phyloP scores from a whole-genome alignment of 2,888 invertebrate species.

The Acleris cristana region DNA sequence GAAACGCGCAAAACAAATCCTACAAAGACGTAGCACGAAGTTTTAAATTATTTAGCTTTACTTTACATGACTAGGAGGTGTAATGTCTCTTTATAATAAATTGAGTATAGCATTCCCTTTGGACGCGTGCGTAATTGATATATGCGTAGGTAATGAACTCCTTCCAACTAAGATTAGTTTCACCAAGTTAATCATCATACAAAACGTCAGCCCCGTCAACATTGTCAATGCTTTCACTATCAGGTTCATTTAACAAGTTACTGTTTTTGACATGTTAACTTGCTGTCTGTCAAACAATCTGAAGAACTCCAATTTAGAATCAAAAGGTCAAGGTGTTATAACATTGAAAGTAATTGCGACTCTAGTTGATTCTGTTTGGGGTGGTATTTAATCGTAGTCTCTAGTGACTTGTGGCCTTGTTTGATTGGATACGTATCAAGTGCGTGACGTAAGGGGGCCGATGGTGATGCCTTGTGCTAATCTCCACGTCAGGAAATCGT shows the following conservation, averaged over 20 bases:
- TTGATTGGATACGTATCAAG: conserved; percentile 61
- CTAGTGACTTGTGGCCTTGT: conserved; percentile 64
- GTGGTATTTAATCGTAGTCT: conserved; percentile 55
- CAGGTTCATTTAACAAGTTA: conserved; percentile 69
- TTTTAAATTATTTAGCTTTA: neutral
- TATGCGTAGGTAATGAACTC: conserved; percentile 22
- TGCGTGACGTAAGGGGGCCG: conserved; percentile 83
- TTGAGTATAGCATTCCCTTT: conserved; percentile 16
- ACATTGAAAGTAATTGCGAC: conserved; percentile 37
- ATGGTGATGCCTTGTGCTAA: conserved; percentile 83
- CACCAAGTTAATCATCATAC: conserved; percentile 34
- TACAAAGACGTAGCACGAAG: no score
- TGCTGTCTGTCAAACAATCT: conserved; percentile 81
- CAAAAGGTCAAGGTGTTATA: conserved; percentile 39
- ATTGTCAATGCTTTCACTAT: conserved; percentile 67
- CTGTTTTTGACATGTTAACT: conserved; percentile 80
- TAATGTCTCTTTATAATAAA: conserved; percentile 8
- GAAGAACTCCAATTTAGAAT: conserved; percentile 57
- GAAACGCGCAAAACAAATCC: no score
- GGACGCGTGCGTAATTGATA: conserved; percentile 25
- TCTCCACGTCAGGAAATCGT: conserved; percentile 84
- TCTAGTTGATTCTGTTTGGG: conserved; percentile 49
- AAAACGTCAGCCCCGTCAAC: conserved; percentile 51
- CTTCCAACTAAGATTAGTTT: conserved; percentile 30
- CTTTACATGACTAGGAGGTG: neutral